phyloP scores from a whole-genome alignment of 2,797 vertebrate species.

The Rhabdomys pumilio region DNA sequence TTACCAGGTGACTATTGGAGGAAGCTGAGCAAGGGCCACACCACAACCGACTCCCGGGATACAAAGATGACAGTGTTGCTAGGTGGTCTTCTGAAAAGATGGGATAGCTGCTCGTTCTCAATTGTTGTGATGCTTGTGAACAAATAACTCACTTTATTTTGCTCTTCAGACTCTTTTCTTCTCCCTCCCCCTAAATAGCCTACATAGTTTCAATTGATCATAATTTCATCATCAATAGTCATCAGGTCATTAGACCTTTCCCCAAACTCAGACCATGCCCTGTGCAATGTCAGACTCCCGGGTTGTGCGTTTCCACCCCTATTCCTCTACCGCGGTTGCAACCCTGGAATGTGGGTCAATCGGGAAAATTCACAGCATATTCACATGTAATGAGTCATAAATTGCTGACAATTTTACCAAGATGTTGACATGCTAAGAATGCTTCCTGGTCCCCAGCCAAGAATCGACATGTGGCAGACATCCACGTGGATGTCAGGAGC shows the following conservation, averaged over 20 bases:
- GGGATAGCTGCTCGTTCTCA: slow-evolving; percentile 44
- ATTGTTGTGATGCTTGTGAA: slow-evolving; percentile 11
- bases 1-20: not conserved
- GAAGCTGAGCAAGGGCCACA: not conserved
- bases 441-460: slow-evolving; percentile 50
- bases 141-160: slow-evolving; percentile 39
- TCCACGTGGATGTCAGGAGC: not conserved
- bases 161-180: slow-evolving; percentile 18
- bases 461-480: not conserved
- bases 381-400: slow-evolving; percentile 58
- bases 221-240: not conserved
- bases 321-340: not conserved
- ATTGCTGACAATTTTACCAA: slow-evolving; percentile 66
- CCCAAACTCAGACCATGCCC: not conserved
- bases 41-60: not conserved
- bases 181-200: slow-evolving; percentile 23
- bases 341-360: not conserved
- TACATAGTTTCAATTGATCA: slow-evolving; percentile 11
- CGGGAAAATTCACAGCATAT: slow-evolving; percentile 47
- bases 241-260: slow-evolving; percentile 17
- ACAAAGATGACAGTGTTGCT: not conserved
- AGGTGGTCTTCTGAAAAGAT: slow-evolving; percentile 5
- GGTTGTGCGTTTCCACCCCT: not conserved
- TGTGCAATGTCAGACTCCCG: slow-evolving; percentile 3
- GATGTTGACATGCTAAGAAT: slow-evolving; percentile 70